Evolutionary conservation across 2,113 vertebrate species (phyloP).

Genomic region (Platysteira castanea): DNA sequence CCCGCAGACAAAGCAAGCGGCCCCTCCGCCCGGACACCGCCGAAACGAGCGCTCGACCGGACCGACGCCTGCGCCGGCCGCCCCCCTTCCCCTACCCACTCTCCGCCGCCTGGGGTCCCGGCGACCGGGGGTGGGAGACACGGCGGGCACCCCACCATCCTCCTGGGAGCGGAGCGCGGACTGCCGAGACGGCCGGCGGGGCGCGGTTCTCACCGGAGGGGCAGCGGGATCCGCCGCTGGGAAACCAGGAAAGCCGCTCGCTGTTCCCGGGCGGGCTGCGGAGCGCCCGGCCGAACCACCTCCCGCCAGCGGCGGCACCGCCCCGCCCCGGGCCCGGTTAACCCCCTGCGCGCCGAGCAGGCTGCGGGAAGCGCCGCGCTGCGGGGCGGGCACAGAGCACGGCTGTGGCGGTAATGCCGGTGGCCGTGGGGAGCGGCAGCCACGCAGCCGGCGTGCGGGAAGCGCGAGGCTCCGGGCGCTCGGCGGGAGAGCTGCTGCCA

Average conservation of each 20-base stretch:
- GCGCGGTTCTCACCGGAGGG: not conserved
- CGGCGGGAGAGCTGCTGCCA: not conserved
- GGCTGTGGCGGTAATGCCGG: rapidly evolving
- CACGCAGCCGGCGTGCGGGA: too few relatives aligned
- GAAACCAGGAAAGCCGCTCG: not conserved
- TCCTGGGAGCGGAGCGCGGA: not conserved
- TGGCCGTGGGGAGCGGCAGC: not conserved
- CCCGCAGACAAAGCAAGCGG: not conserved
- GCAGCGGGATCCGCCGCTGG: not conserved
- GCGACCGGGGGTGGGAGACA: rapidly evolving
- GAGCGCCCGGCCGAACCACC: rapidly evolving
- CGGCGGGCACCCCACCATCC: not conserved
- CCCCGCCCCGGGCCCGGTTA: not conserved
- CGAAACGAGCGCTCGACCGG: not conserved
- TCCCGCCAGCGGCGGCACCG: not conserved
- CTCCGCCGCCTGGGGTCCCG: not conserved
- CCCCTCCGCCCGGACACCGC: not conserved
- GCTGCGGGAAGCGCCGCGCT: not conserved
- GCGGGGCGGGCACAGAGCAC: too few relatives aligned
- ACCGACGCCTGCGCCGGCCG: not conserved
- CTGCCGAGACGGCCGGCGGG: not conserved
- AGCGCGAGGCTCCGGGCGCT: not conserved
- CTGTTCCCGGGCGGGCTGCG: not conserved
- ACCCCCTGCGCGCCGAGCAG: not conserved
- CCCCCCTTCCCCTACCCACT: not conserved